These are phyloP conservation scores for Limosa lapponica DNA, from an alignment of 2,797 vertebrate species.

Conservation along the genomic window DNA sequence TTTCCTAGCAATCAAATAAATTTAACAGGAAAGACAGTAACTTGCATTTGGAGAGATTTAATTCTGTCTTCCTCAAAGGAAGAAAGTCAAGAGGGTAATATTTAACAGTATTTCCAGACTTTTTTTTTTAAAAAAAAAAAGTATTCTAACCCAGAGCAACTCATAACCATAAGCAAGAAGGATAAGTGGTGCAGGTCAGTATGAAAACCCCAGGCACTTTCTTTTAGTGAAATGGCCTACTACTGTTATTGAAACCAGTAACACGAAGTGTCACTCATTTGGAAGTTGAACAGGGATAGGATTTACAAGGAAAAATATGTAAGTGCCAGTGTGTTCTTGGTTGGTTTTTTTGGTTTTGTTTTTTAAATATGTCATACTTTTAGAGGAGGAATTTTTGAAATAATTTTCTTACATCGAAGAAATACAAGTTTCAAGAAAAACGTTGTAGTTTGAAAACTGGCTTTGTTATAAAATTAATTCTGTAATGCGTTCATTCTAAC, in stretches of 20 bases:
- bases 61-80: conserved; percentile 16
- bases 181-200: neutral
- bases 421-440: conserved; percentile 50
- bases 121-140: neutral
- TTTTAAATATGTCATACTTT: neutral
- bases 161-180: neutral
- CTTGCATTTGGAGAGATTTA: conserved; percentile 31
- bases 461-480: neutral
- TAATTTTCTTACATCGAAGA: conserved; percentile 18
- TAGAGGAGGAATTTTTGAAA: neutral
- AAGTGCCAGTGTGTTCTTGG: neutral
- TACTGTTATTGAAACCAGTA: neutral
- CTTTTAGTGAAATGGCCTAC: neutral
- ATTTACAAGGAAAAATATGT: neutral
- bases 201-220: neutral
- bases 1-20: conserved; percentile 37
- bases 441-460: neutral
- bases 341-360: neutral
- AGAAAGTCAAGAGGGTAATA: neutral
- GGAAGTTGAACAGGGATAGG: neutral
- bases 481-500: neutral
- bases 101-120: neutral
- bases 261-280: neutral
- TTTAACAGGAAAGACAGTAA: conserved; percentile 26
- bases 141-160: neutral